Conservation (phyloP, 2,113 vertebrate species). For the Syrmaticus mikado region DNA sequence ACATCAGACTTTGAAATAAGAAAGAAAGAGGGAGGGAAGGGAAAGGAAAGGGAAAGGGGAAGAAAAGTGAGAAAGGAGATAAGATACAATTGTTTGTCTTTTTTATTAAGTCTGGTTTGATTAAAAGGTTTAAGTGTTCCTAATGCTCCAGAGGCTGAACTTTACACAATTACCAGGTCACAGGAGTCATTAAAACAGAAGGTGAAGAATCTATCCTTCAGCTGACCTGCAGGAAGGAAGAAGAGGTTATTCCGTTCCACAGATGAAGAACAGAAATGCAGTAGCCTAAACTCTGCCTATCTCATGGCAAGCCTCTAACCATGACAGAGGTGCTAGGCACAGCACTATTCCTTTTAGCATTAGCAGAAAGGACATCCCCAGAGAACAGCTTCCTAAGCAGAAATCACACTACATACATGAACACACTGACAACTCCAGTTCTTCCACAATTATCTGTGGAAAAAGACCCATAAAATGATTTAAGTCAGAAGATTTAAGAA, state of each 20-base stretch:
- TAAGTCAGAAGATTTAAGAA: not conserved
- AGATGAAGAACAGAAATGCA: not conserved
- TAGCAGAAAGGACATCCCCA: not conserved
- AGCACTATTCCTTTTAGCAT: not conserved
- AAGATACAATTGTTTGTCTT: not conserved
- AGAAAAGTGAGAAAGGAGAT: too few relatives aligned
- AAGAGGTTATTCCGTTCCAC: not conserved
- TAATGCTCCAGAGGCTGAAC: not conserved
- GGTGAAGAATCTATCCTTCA: not conserved
- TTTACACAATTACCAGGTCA: not conserved
- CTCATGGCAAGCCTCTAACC: not conserved
- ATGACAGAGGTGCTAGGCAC: not conserved
- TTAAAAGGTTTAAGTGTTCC: not conserved
- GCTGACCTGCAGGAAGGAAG: not conserved
- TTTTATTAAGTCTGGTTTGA: not conserved
- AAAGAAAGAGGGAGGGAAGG: too few relatives aligned
- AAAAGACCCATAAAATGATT: not conserved
- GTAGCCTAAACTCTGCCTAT: not conserved
- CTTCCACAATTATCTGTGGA: not conserved
- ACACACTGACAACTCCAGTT: not conserved
- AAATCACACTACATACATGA: fast-evolving
- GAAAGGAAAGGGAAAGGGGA: too few relatives aligned
- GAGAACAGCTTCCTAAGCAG: not conserved
- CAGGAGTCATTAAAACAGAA: not conserved
- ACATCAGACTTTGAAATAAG: not conserved